Conservation (phyloP, 2,113 vertebrate species). For the Sinocyclocheilus anshuiensis region DNA sequence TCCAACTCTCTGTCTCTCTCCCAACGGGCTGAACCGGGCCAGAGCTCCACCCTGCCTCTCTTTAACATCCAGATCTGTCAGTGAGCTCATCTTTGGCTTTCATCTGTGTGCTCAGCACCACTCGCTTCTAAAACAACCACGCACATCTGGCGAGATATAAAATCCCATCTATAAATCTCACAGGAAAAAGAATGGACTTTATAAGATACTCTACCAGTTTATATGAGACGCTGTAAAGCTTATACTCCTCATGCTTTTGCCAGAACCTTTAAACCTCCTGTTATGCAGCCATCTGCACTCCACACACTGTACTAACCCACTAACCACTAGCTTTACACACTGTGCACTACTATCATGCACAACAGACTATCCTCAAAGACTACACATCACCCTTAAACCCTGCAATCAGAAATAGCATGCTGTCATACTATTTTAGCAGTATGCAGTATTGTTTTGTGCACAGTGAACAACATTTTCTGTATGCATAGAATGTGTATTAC, state of each 20-base stretch:
- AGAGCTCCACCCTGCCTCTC: conserved; percentile 23
- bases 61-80: conserved; percentile 29
- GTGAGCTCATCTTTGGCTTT: conserved; percentile 59
- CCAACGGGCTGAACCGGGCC: conserved; percentile 27
- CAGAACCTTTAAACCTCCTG: conserved; percentile 52
- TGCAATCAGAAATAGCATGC: background rate
- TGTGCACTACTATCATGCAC: conserved; percentile 30
- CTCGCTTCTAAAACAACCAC: conserved; percentile 35
- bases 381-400: background rate
- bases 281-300: conserved; percentile 48
- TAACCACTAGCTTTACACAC: conserved; percentile 12
- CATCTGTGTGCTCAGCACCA: conserved; percentile 21
- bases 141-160: conserved; percentile 57
- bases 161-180: conserved; percentile 47
- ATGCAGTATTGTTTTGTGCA: background rate
- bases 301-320: conserved; percentile 30
- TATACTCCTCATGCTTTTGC: conserved; percentile 24
- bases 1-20: conserved; percentile 41
- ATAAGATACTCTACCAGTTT: conserved; percentile 50
- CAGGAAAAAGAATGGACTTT: conserved; percentile 56
- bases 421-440: background rate
- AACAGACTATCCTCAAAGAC: background rate
- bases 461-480: background rate
- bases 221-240: conserved; percentile 51
- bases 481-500: background rate